Percentiles rank a stretch among this genome's conserved stretches.
These are phyloP conservation scores for Channa striata DNA, from an alignment of 2,797 vertebrate species.

Conservation along the genomic window DNA sequence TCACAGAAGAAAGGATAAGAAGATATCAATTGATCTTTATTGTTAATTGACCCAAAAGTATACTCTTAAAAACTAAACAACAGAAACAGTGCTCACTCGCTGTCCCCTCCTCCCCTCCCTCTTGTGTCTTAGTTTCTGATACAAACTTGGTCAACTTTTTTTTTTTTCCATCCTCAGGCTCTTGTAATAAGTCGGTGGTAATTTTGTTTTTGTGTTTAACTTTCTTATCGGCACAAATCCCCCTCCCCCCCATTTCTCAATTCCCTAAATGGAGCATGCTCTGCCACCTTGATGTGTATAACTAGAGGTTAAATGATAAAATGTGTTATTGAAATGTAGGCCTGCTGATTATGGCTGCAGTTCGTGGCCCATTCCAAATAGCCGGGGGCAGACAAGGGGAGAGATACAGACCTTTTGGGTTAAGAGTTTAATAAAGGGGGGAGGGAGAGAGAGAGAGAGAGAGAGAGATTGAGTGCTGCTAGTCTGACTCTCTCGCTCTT, in stretches of 20 bases:
- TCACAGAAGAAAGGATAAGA: slow-evolving; percentile 73
- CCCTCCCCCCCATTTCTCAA: slow-evolving; percentile 8
- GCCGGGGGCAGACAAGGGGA: slow-evolving; percentile 54
- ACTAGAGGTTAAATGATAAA: slow-evolving; percentile 76
- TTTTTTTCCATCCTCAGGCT: slow-evolving; percentile 54
- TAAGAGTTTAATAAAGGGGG: slow-evolving; percentile 64
- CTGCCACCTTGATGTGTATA: slow-evolving; percentile 72
- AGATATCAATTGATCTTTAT: slow-evolving; percentile 83
- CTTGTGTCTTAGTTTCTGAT: slow-evolving; percentile 62
- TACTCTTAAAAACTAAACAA: slow-evolving; percentile 74
- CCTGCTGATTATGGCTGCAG: slow-evolving; percentile 66
- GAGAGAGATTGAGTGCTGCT: slow-evolving; percentile 33
- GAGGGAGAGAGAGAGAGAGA: slow-evolving; percentile 29
- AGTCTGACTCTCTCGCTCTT: slow-evolving; percentile 28
- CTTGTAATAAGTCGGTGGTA: slow-evolving; percentile 58
- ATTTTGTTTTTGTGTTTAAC: slow-evolving; percentile 77
- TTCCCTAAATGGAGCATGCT: slow-evolving; percentile 61
- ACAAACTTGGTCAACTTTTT: slow-evolving; percentile 66
- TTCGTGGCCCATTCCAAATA: slow-evolving; percentile 68
- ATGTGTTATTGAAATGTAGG: slow-evolving; percentile 74
- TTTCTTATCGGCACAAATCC: slow-evolving; percentile 67
- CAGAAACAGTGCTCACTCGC: slow-evolving; percentile 76
- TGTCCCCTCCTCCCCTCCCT: slow-evolving; percentile 50
- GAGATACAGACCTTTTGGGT: slow-evolving; percentile 48
- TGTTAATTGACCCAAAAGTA: slow-evolving; percentile 84